These are phyloP conservation scores for Eurois occulta DNA, from an alignment of 2,888 invertebrate species.

Conservation along the genomic window DNA sequence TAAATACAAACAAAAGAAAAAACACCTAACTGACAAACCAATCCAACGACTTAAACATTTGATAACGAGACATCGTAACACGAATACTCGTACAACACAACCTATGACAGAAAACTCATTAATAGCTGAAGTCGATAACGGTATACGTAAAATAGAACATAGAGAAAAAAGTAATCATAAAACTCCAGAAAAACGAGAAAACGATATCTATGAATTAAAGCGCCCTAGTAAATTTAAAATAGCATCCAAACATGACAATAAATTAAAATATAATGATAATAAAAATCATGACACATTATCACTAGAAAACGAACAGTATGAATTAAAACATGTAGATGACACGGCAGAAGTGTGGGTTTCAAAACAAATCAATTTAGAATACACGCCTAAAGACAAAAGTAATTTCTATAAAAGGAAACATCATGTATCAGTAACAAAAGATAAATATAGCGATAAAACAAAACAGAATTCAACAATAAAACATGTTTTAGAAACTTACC, in stretches of 20 bases:
- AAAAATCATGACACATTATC: background rate
- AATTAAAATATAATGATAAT: background rate
- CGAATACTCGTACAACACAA: no score
- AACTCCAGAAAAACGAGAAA: no score
- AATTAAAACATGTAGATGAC: background rate
- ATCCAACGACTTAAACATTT: no score
- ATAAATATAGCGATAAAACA: background rate
- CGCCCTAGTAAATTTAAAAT: background rate
- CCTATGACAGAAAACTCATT: no score
- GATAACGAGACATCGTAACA: no score
- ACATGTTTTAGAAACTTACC: background rate
- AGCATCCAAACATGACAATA: background rate
- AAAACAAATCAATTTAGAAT: background rate
- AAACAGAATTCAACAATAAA: slow-evolving; percentile 4
- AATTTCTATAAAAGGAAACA: slow-evolving; percentile 1
- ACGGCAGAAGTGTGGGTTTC: background rate
- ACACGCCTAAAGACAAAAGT: background rate
- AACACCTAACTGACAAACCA: no score
- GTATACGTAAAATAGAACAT: no score
- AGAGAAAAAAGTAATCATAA: no score
- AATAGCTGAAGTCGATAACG: no score
- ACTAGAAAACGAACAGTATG: background rate
- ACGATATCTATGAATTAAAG: no score
- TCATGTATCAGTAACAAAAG: background rate
- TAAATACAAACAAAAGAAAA: background rate